Evolutionary conservation across 2,113 vertebrate species (phyloP), one percentile per base, ranked within the genome.

Genomic region (Aptenodytes patagonicus): DNA sequence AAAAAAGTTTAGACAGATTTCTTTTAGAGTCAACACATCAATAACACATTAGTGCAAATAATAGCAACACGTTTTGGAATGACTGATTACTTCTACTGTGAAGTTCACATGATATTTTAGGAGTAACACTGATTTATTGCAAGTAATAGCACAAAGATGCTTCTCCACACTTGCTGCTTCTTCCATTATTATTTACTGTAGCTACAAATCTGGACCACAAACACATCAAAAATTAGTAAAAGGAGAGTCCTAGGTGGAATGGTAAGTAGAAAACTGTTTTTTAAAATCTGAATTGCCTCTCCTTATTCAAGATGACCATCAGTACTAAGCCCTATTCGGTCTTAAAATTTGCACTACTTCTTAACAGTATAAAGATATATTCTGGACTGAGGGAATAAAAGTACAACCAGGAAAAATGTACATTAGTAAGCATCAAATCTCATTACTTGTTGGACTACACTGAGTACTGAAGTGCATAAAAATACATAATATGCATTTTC

Each of bases 11-110:
- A 62, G 92, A 87, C 93, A 90, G 61, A 29, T 73, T 86, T 78
- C 32, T 80, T 95, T 89, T 83, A 72, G 76, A 96, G 66, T 64
- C 78, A 88, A 94, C 72, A 81, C 82, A 94, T 83, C 68, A 38
- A 21, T 76, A 95, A 95, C 91, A 95, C 78, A 94, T 58, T 95
- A 96, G 87, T 91, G 93, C 89, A 96, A 97, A 73, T 79, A 91
- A 72, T 14, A 95, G 89, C 73, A 96, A 90, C 57, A 84, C 75
- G 84, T 88, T 95, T 91, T 91, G 92, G 94, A 96, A 94, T 73
- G 75, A 93, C 29, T 87, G 49, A 54, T 95, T 81, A 87, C 42
- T 95, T 91, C 87, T 92, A 72, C 62, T 80, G 65, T 24, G 47
- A 95, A 94, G 36, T 87, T 91, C 70, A 92, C 57, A 76, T 2